Evolutionary conservation across 2,113 vertebrate genomes (phyloP).

Genomic region (Macaca fascicularis): T2T-MFA8v1.1 NC_088388.1:110307001-110307500

Average conservation of each 20-base stretch:
- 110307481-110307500: constrained; percentile 1
- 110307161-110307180: neutral
- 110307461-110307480: neutral
- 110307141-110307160: constrained; percentile 16
- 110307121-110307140: constrained; percentile 17
- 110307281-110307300: neutral
- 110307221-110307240: neutral
- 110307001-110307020: constrained; percentile 1
- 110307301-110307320: constrained; percentile 7
- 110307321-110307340: neutral
- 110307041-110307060: neutral
- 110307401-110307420: neutral
- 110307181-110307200: neutral
- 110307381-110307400: neutral
- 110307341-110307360: constrained; percentile 16
- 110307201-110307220: neutral
- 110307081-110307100: neutral
- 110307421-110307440: constrained; percentile 1
- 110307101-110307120: neutral
- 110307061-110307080: neutral
- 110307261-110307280: neutral
- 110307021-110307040: neutral
- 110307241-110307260: neutral
- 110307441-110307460: constrained; percentile 12
- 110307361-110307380: neutral